Percentiles rank a stretch among this genome's conserved stretches.
phyloP scores from a whole-genome alignment of 2,797 vertebrate genomes.

The Hemibagrus guttatus region DNA sequence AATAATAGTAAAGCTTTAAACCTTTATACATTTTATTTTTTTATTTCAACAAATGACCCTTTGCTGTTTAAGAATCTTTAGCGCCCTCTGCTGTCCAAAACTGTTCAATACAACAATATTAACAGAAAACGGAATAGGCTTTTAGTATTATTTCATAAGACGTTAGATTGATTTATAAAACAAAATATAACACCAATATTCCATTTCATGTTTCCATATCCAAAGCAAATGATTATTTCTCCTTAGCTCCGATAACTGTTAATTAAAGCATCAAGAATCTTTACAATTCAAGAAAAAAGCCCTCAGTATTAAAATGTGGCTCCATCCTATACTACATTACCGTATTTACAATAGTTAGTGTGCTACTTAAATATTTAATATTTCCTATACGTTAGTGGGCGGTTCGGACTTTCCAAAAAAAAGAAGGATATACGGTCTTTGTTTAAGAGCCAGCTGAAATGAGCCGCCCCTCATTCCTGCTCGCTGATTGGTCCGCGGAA shows the following conservation, averaged over 20 bases:
- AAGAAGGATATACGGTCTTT: not conserved
- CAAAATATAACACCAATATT: not conserved
- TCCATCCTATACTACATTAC: not conserved
- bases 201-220: not conserved
- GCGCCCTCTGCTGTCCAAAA: conserved; percentile 29
- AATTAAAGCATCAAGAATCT: not conserved
- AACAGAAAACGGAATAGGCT: not conserved
- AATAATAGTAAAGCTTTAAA: not conserved
- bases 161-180: not conserved
- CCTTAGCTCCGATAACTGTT: not conserved
- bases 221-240: not conserved
- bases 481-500: not conserved
- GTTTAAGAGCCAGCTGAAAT: not conserved
- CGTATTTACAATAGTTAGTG: not conserved
- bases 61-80: not conserved
- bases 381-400: too few relatives aligned
- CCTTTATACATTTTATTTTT: not conserved
- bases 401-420: not conserved
- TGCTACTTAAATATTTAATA: not conserved
- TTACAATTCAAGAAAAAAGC: not conserved
- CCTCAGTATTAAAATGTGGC: not conserved
- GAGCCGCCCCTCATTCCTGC: not conserved
- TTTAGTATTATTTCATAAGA: not conserved
- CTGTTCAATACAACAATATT: not conserved
- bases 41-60: not conserved